Percentiles rank a stretch among this genome's conserved stretches.
phyloP scores from a whole-genome alignment of 2,113 vertebrate genomes.

The Oreochromis aureus region DNA sequence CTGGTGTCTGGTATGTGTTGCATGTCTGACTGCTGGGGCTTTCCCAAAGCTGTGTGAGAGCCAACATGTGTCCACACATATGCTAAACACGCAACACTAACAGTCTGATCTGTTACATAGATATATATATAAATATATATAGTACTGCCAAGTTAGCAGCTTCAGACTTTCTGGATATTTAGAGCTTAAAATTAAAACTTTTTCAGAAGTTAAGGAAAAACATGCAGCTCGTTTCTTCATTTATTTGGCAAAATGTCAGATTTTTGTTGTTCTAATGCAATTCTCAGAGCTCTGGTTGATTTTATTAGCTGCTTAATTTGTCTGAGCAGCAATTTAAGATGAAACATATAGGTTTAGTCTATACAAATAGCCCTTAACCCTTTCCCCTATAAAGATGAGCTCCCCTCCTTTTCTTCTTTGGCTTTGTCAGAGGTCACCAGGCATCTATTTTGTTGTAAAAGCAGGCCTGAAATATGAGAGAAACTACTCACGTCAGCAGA shows the following conservation, averaged over 20 bases:
- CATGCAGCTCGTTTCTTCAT: not conserved
- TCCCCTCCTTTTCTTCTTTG: not conserved
- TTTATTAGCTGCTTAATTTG: not conserved
- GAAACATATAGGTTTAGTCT: not conserved
- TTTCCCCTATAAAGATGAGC: not conserved
- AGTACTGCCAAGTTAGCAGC: not conserved
- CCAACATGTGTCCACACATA: not conserved
- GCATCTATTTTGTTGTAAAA: not conserved
- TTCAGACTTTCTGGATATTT: not conserved
- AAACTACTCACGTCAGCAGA: not conserved
- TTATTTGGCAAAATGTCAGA: not conserved
- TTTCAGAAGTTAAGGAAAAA: not conserved
- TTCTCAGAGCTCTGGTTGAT: not conserved
- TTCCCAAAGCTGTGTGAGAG: conserved; percentile 22
- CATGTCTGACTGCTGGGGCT: conserved; percentile 22
- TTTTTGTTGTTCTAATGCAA: not conserved
- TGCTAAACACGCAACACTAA: not conserved
- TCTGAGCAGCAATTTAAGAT: not conserved
- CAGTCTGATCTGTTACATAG: not conserved
- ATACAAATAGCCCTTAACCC: not conserved
- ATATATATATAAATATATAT: not conserved
- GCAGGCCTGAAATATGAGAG: not conserved
- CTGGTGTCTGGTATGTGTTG: conserved; percentile 32
- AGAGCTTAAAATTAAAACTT: not conserved
- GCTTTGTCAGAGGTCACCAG: too few relatives aligned